Evolutionary conservation across 2,113 vertebrate species (phyloP), one percentile per base, ranked within the genome.

Genomic region (Struthidea cinerea): DNA sequence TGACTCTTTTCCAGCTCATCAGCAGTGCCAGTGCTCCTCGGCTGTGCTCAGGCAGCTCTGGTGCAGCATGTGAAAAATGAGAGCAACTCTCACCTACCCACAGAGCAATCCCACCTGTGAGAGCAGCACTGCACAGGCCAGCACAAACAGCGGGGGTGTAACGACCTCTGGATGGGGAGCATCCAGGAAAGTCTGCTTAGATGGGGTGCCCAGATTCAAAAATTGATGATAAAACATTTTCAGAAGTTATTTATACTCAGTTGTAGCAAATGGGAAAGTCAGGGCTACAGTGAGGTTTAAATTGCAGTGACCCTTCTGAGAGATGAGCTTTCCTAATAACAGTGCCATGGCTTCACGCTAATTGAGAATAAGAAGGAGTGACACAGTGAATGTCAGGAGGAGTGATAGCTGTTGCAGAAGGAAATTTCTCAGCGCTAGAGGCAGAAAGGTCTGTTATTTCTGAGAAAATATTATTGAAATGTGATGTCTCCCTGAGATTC

Each of bases 1-100:
- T 55, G 88, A 59, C 92, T 88, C 53, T 94, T 83, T 90, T 90
- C 68, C 30, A 53, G 86, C 83, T 90, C 85, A 63, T 89, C 53
- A 30, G 24, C 82, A 77, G 37, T 33, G 79, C 57, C 83, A 42
- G 68, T 63, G 71, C 71, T 93, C 39, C 64, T 84, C 0, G 8
- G 59, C 78, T 59, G 39, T 4, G 3, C 90, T 68, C 69, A 24
- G 89, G 7, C 32, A 24, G 49, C 49, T 37, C 50, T 13, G 26
- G 27, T 60, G 68, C 67, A 89, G 70, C 35, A 23, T 12, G 10
- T 42, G 76, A 52, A 46, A 78, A 71, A 17, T 2, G 41, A 16
- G 55, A 18, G 55, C 37, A 57, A 8, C 20, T 33, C 52, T 71
- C 71, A n/a, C n/a, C 89, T 39, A 18, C 10, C 15, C 30, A 1